Conservation (phyloP, 2,113 vertebrate species). For the Nipponia nippon region DNA sequence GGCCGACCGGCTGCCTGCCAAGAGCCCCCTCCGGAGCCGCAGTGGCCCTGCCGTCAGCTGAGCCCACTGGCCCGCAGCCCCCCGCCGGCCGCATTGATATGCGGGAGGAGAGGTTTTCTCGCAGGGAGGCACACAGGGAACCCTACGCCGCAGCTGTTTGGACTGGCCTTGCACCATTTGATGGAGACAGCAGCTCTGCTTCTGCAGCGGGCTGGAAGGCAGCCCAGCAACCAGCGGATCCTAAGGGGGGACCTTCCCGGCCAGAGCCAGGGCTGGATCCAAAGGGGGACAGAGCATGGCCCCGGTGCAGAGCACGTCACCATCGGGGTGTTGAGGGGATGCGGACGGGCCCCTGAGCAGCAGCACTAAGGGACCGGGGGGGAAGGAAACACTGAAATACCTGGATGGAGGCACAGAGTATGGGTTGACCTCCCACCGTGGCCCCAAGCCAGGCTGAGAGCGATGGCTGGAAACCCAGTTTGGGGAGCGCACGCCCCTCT, state of each 20-base stretch:
- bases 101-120: not conserved
- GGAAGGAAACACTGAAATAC: not conserved
- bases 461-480: fast-evolving
- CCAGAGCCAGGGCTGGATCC: not conserved
- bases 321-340: fast-evolving
- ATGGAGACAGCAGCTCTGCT: not conserved
- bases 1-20: not conserved
- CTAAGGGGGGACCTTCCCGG: not conserved
- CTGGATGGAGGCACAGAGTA: not conserved
- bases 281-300: not conserved
- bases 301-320: not conserved
- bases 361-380: fast-evolving
- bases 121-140: not conserved
- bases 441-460: not conserved
- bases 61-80: fast-evolving
- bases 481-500: not conserved
- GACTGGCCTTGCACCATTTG: not conserved
- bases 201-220: not conserved
- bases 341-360: not conserved
- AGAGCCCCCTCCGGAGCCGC: not conserved
- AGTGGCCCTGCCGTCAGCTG: not conserved
- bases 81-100: not conserved
- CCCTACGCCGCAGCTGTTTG: not conserved
- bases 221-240: not conserved
- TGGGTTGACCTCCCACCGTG: not conserved